Evolutionary conservation across 2,113 vertebrate species (phyloP).

Genomic region (Anolis carolinensis): DNA sequence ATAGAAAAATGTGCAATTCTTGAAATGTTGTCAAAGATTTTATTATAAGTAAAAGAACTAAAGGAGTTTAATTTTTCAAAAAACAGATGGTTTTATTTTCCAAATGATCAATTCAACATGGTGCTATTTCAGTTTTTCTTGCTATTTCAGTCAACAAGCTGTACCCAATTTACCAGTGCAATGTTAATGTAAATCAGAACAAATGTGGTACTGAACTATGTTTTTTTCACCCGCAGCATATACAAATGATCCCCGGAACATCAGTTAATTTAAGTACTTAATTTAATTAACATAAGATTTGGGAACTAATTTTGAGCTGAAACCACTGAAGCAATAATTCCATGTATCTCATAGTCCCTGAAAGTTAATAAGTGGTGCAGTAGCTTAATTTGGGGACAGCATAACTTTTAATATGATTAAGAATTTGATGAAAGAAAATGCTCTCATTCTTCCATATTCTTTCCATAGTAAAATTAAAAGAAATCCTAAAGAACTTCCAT

Average conservation of each 20-base stretch:
- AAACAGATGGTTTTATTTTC: background rate
- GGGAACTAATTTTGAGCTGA: conserved; percentile 16
- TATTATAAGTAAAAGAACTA: background rate
- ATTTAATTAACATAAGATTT: conserved; percentile 34
- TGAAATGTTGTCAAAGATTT: conserved; percentile 1
- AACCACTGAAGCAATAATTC: background rate
- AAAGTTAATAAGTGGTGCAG: conserved; percentile 2
- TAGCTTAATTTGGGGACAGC: conserved; percentile 9
- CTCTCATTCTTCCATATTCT: conserved; percentile 8
- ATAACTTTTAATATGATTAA: conserved; percentile 29
- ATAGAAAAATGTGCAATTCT: background rate
- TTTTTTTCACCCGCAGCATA: background rate
- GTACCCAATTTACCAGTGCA: background rate
- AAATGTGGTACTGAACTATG: background rate
- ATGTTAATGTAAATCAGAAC: background rate
- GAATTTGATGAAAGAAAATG: background rate
- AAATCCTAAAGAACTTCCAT: background rate
- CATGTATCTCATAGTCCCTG: conserved; percentile 19
- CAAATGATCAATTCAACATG: background rate
- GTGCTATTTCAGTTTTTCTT: background rate
- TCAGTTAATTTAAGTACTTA: conserved; percentile 34
- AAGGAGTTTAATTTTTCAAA: background rate
- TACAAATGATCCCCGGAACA: conserved; percentile 19
- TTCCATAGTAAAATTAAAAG: conserved; percentile 31
- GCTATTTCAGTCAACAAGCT: background rate